Conservation (phyloP, 2,797 vertebrate species). For the Lagorchestes hirsutus region DNA sequence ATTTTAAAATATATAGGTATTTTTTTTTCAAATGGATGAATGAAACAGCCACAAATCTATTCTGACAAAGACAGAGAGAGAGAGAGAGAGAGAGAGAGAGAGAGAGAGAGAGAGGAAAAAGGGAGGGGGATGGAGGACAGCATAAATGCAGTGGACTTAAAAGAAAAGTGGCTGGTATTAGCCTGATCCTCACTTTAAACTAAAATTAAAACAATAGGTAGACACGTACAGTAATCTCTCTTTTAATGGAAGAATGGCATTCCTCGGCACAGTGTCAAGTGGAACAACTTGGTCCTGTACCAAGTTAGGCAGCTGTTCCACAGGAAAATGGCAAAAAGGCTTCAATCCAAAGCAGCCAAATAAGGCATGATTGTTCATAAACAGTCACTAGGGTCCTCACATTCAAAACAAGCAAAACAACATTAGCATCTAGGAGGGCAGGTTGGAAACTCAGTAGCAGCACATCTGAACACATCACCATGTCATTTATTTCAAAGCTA, state of each 20-base stretch:
- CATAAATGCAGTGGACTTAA: constrained; percentile 64
- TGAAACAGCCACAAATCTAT: constrained; percentile 53
- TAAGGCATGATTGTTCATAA: constrained; percentile 67
- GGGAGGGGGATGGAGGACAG: constrained; percentile 66
- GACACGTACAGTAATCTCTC: constrained; percentile 63
- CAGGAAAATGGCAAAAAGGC: constrained; percentile 68
- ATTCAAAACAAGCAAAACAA: constrained; percentile 69
- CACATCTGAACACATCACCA: not conserved
- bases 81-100: constrained; percentile 26
- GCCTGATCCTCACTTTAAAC: constrained; percentile 68
- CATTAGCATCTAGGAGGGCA: constrained; percentile 35
- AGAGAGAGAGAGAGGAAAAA: constrained; percentile 72
- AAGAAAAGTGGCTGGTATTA: constrained; percentile 71
- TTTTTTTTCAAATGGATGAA: constrained; percentile 61
- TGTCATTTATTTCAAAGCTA: constrained; percentile 47
- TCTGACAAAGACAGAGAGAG: constrained; percentile 70
- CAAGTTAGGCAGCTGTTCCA: constrained; percentile 75
- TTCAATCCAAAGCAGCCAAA: constrained; percentile 67
- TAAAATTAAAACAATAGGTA: constrained; percentile 80
- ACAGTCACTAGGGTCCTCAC: constrained; percentile 41
- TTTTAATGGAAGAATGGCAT: constrained; percentile 72
- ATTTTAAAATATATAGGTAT: constrained; percentile 37
- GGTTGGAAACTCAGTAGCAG: constrained; percentile 16
- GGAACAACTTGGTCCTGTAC: constrained; percentile 68
- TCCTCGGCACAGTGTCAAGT: constrained; percentile 64